Evolutionary conservation across 2,113 vertebrate species (phyloP).

Genomic region (Accipiter virgatus): DNA sequence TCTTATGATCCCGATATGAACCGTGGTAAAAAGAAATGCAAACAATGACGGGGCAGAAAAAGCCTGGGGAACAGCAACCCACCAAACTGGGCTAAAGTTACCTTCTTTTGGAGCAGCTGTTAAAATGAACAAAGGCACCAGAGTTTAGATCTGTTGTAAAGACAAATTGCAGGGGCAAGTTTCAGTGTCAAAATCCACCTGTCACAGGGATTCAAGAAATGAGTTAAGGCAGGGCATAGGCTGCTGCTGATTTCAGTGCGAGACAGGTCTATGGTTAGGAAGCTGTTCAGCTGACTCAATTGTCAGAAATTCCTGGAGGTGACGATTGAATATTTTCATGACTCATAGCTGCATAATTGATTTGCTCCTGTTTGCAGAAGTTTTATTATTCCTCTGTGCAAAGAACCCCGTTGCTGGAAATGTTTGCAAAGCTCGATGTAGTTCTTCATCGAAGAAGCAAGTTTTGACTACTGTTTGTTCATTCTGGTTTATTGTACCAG

Average conservation of each 20-base stretch:
- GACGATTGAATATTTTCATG: neutral
- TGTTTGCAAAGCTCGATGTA: neutral
- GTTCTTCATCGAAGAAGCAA: neutral
- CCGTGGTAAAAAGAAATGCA: neutral
- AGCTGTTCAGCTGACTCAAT: neutral
- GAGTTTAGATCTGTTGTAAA: neutral
- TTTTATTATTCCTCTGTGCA: neutral
- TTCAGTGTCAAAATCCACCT: neutral
- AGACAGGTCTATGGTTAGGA: neutral
- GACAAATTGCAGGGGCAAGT: neutral
- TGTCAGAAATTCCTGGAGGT: neutral
- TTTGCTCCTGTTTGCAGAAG: neutral
- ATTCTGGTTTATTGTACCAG: neutral
- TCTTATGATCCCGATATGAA: neutral
- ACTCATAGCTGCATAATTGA: neutral
- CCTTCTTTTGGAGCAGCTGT: neutral
- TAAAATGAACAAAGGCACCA: neutral
- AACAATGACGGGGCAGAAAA: neutral
- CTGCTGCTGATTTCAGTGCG: neutral
- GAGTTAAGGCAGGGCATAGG: neutral
- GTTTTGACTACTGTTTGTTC: neutral
- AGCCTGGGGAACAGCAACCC: neutral
- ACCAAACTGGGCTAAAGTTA: neutral
- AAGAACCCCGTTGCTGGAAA: neutral
- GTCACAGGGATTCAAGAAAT: rapidly evolving